Conservation (phyloP, 2,888 invertebrate species). For the Hirtodrosophila duncani region DNA sequence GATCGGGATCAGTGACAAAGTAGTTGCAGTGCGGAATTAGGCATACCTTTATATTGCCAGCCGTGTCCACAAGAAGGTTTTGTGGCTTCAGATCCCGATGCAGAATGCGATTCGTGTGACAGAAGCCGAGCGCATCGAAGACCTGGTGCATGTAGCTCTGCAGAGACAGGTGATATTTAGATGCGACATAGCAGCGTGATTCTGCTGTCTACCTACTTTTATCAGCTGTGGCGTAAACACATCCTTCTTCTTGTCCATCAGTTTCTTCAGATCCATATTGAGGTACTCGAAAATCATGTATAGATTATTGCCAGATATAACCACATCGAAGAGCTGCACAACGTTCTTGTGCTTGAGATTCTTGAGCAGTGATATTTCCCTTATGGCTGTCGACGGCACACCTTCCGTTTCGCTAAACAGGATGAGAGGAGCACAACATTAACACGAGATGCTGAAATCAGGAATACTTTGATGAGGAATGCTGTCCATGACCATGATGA, state of each 20-base stretch:
- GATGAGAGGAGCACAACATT: too few species aligned
- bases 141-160: constrained; percentile 92
- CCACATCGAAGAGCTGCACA: constrained; percentile 92
- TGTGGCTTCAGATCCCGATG: constrained; percentile 98
- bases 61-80: constrained; percentile 92
- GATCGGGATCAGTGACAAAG: too few species aligned
- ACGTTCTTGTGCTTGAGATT: constrained; percentile 94
- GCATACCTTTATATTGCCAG: constrained; percentile 88
- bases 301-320: constrained; percentile 89
- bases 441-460: too few species aligned
- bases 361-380: constrained; percentile 96
- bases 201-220: constrained; percentile 81
- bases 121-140: constrained; percentile 91
- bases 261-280: constrained; percentile 94
- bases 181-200: too few species aligned
- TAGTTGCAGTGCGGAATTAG: too few species aligned
- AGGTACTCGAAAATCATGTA: constrained; percentile 97
- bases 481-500: not conserved
- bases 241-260: constrained; percentile 86
- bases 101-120: constrained; percentile 92
- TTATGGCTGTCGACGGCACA: constrained; percentile 96
- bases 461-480: not conserved
- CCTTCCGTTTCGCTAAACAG: constrained; percentile 93
- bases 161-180: constrained; percentile 2
- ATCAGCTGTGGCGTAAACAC: constrained; percentile 83